A percentile compares a stretch with the other conserved stretches of the same genome.
Evolutionary conservation across 2,113 vertebrate genomes (phyloP).

Genomic region (Percina caprodes): DNA sequence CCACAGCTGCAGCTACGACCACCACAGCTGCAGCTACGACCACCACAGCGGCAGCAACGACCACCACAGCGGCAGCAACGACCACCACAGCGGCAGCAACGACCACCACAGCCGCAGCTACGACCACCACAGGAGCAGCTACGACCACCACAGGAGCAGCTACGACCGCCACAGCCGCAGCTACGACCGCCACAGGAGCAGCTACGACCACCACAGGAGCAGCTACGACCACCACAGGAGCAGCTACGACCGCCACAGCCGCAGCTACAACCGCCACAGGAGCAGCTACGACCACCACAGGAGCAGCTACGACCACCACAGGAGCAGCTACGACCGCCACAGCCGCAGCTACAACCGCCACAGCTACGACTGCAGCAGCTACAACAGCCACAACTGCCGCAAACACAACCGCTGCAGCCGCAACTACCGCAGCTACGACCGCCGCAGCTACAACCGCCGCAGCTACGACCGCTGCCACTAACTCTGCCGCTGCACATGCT

Average conservation of each 20-base stretch:
- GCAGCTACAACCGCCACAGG: accelerated
- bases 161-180: accelerated
- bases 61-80: accelerated
- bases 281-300: accelerated
- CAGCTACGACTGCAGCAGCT: accelerated
- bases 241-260: accelerated
- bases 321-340: accelerated
- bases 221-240: accelerated
- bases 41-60: accelerated
- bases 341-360: accelerated
- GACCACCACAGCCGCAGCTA: accelerated
- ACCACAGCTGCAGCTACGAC: neutral
- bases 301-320: accelerated
- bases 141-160: accelerated
- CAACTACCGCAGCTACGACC: accelerated
- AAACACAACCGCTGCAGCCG: accelerated
- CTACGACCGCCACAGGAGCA: accelerated
- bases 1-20: accelerated
- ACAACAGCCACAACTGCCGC: accelerated
- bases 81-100: accelerated
- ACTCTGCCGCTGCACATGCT: neutral
- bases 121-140: accelerated
- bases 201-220: neutral
- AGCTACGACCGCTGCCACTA: neutral
- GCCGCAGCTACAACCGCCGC: too few species aligned